phyloP scores from a whole-genome alignment of 2,113 vertebrate species.

The Tyto alba region DNA sequence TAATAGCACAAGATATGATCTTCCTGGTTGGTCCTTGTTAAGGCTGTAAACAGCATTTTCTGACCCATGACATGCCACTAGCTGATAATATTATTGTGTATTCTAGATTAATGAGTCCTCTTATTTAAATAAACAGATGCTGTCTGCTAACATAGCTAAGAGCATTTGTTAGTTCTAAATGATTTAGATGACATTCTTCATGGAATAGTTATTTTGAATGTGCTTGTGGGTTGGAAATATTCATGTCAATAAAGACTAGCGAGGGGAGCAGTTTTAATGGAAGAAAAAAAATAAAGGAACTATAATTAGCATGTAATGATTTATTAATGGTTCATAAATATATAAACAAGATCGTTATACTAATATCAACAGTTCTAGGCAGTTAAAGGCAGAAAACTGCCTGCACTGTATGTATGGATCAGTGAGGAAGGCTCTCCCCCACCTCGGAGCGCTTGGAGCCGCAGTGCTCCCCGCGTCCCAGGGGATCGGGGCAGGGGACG shows the following conservation, averaged over 20 bases:
- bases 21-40: not conserved
- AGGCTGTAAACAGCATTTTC: not conserved
- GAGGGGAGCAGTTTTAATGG: not conserved
- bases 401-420: not conserved
- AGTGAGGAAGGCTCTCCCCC: not conserved
- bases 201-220: not conserved
- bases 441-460: not conserved
- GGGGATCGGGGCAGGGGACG: accelerated
- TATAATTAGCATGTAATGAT: constrained; percentile 13
- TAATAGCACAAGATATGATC: not conserved
- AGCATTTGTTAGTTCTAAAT: not conserved
- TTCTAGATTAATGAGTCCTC: not conserved
- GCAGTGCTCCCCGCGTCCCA: accelerated
- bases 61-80: not conserved
- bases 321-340: constrained; percentile 34
- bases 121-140: not conserved
- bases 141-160: not conserved
- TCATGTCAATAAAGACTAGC: not conserved
- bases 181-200: not conserved
- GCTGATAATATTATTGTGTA: not conserved
- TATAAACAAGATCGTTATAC: not conserved
- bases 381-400: not conserved
- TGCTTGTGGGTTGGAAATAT: not conserved
- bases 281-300: not conserved
- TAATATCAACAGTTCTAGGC: not conserved